Base-by-base conservation (phyloP, 2,797 vertebrate genomes). In the Dermochelys coriacea region DNA sequence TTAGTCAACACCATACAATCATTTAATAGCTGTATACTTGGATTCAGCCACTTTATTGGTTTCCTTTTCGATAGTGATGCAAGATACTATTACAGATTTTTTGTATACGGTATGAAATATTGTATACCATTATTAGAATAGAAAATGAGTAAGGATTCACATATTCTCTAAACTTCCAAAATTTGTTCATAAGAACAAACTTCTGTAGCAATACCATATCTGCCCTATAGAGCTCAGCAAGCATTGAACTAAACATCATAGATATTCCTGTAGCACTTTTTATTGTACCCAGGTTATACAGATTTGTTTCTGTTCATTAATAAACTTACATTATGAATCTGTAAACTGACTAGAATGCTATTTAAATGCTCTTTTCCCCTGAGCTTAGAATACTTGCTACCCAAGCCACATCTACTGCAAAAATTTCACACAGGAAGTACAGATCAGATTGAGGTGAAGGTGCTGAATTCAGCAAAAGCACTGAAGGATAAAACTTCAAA, bases 31-130 rank as follows among this genome's bases (percentile, higher is more conserved):
- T 59, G 50, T 54, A 88, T 54, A n/a, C 54, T 74, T 75, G 41
- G 34, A 50, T 86, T 92, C 68, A 93, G 50, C 85, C 89, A 77
- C 86, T 83, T 15, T 64, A 23, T 19, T 84, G 91, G 80, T 71
- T 83, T 85, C 57, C 27, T 95, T 92, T 92, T 10, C 75, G 86
- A 80, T 41, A 92, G 85, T 77, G 50, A 31, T 77, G 47, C 61
- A 82, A 84, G 14, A 37, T 83, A 41, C 55, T 86, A 21, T 68
- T n/a, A 55, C 18, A 14, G 80, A n/a, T 25, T 25, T 79, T 74
- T 95, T 47, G 7, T 54, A 71, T 71, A 93, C 57, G 84, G n/a
- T 54, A 80, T 49, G 37, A 41, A 71, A 83, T 14, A n/a, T 3
- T 50, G 31, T 29, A 82, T 91, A 49, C 74, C n/a, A 41, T 90